Conservation (phyloP, 2,888 invertebrate species). For the Nemotelus nigrinus region DNA sequence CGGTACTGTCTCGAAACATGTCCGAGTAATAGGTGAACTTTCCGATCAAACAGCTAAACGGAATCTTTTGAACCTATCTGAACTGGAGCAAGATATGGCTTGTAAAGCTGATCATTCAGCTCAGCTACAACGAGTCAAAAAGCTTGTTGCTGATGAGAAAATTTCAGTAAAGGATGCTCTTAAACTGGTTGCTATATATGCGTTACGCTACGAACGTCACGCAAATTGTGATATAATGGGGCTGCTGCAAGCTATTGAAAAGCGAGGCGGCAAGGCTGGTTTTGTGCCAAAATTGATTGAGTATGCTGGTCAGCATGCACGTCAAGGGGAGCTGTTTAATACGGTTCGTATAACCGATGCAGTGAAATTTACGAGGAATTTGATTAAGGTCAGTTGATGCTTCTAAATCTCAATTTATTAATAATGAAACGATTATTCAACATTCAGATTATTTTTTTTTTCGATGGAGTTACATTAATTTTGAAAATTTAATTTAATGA, state of each 20-base stretch:
- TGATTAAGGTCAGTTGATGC: constrained; percentile 57
- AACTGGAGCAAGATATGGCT: constrained; percentile 91
- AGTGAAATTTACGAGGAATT: constrained; percentile 74
- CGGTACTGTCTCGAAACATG: constrained; percentile 96
- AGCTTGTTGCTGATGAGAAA: constrained; percentile 78
- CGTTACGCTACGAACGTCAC: constrained; percentile 91
- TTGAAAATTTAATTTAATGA: no score
- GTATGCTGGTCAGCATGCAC: constrained; percentile 84
- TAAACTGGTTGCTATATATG: constrained; percentile 91
- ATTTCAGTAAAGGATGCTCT: constrained; percentile 82
- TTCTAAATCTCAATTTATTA: neutral
- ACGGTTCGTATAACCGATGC: constrained; percentile 92
- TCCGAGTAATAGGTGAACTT: constrained; percentile 95
- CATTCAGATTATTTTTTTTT: no score
- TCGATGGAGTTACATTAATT: no score
- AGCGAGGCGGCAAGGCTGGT: constrained; percentile 75
- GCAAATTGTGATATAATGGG: constrained; percentile 83
- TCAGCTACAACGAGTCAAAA: constrained; percentile 82
- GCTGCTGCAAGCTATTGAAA: constrained; percentile 78
- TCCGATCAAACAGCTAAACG: constrained; percentile 83
- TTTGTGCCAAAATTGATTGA: constrained; percentile 75
- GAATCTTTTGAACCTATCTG: constrained; percentile 88
- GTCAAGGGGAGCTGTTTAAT: constrained; percentile 86
- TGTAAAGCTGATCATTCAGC: constrained; percentile 86
- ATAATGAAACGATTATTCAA: no score